Evolutionary conservation across 2,113 vertebrate species (phyloP).

Genomic region (Cathartes aura): DNA sequence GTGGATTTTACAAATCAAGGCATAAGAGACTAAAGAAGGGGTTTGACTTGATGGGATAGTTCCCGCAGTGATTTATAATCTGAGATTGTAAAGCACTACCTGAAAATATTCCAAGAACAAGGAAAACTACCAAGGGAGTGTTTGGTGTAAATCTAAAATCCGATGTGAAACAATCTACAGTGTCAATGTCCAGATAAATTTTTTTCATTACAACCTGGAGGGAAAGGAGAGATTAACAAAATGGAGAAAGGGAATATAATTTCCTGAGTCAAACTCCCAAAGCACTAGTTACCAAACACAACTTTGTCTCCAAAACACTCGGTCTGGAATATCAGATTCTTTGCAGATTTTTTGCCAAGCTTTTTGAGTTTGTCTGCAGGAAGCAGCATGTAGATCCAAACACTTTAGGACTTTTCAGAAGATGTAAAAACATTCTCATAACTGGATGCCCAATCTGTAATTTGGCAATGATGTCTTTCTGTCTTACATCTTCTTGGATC

Average conservation of each 20-base stretch:
- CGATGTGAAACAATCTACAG: background rate
- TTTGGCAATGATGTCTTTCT: conserved; percentile 13
- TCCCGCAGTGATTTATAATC: background rate
- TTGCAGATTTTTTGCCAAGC: conserved; percentile 10
- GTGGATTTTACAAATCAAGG: background rate
- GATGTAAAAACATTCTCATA: conserved; percentile 25
- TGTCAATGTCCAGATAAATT: background rate
- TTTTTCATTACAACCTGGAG: background rate
- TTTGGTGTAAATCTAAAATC: background rate
- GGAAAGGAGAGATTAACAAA: background rate
- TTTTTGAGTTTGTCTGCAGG: conserved; percentile 20
- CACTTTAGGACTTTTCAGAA: conserved; percentile 16
- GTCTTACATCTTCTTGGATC: conserved; percentile 25
- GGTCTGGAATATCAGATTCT: conserved; percentile 7
- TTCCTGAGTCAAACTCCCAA: conserved; percentile 18
- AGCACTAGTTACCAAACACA: background rate
- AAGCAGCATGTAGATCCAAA: conserved; percentile 13
- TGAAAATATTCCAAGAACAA: conserved; percentile 4
- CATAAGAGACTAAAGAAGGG: background rate
- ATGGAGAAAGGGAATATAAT: conserved; percentile 24
- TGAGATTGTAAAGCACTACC: background rate
- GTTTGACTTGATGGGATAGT: background rate
- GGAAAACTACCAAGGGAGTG: background rate
- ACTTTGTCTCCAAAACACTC: conserved; percentile 20
- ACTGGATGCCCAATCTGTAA: background rate